phyloP scores from a whole-genome alignment of 2,797 vertebrate species.

The Scomberomorus guttatus region DNA sequence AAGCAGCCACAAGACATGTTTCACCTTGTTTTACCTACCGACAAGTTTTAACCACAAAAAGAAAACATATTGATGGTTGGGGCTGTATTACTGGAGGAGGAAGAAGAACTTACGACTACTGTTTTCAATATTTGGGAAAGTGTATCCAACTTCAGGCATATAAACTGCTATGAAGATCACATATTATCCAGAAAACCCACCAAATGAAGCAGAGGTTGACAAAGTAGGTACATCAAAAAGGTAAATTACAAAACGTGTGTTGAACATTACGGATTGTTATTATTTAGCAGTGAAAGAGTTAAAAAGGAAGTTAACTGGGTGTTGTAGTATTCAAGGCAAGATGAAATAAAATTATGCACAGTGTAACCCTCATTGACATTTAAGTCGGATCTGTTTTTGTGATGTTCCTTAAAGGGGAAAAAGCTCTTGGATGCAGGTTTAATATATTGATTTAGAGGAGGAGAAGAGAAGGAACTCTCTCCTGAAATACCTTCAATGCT shows the following conservation, averaged over 20 bases:
- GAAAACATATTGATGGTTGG: slow-evolving; percentile 42
- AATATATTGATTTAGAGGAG: slow-evolving; percentile 19
- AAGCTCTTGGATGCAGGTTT: slow-evolving; percentile 30
- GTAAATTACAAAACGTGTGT: not conserved
- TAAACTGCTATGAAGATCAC: not conserved
- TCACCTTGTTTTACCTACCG: slow-evolving; percentile 44
- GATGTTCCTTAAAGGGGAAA: slow-evolving; percentile 14
- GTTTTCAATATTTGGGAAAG: not conserved
- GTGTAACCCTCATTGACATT: slow-evolving; percentile 32
- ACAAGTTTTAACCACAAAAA: slow-evolving; percentile 33
- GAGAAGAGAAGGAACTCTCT: slow-evolving; percentile 3
- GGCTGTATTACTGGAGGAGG: slow-evolving; percentile 24
- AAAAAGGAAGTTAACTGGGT: not conserved
- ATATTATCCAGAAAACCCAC: not conserved
- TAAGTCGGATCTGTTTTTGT: slow-evolving; percentile 16
- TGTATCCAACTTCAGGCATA: slow-evolving; percentile 24
- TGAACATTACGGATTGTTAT: slow-evolving; percentile 9
- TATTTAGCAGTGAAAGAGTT: slow-evolving; percentile 6
- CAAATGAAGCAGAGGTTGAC: slow-evolving; percentile 9
- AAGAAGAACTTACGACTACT: slow-evolving; percentile 23
- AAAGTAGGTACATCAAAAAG: not conserved
- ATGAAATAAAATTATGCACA: slow-evolving; percentile 17
- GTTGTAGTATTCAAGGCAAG: slow-evolving; percentile 5
- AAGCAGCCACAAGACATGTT: slow-evolving; percentile 55
- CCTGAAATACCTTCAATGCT: slow-evolving; percentile 19